A percentile compares a stretch with the other conserved stretches of the same genome.
Conservation (phyloP, 2,797 vertebrate genomes). For the Silurus lanzhouensis region DNA sequence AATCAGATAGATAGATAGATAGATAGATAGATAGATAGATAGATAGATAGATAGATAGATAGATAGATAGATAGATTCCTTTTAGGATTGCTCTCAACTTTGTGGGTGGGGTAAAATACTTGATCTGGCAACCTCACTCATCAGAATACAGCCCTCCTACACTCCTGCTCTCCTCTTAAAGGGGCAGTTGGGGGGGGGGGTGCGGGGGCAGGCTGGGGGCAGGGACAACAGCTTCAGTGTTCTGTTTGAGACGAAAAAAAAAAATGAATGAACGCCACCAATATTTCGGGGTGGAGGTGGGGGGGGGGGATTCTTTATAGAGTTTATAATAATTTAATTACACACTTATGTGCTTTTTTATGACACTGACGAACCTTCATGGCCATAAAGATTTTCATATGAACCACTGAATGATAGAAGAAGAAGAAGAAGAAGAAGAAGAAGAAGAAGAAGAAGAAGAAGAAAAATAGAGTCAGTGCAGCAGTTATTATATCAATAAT, state of each 20-base stretch:
- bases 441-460: background rate
- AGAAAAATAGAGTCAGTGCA: background rate
- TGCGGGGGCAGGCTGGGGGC: background rate
- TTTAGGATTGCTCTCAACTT: too few relatives aligned
- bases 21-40: conserved; percentile 6
- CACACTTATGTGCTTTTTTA: too few relatives aligned
- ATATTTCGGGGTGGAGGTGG: background rate
- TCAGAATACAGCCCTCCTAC: conserved; percentile 35
- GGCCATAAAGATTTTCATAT: too few relatives aligned
- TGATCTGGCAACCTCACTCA: background rate
- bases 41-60: background rate
- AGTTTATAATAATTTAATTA: too few relatives aligned
- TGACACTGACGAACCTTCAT: too few relatives aligned
- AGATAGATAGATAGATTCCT: too few relatives aligned
- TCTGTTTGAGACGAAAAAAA: background rate
- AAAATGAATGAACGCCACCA: background rate
- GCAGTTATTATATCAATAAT: background rate
- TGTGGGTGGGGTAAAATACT: background rate
- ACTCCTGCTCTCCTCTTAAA: background rate
- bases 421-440: background rate
- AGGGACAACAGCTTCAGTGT: conserved; percentile 28
- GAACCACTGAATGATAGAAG: too few relatives aligned
- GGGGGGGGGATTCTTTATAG: too few relatives aligned
- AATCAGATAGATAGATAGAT: background rate
- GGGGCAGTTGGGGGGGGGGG: background rate